Conservation (phyloP, 2,888 invertebrate species). For the Hypena proboscidalis region DNA sequence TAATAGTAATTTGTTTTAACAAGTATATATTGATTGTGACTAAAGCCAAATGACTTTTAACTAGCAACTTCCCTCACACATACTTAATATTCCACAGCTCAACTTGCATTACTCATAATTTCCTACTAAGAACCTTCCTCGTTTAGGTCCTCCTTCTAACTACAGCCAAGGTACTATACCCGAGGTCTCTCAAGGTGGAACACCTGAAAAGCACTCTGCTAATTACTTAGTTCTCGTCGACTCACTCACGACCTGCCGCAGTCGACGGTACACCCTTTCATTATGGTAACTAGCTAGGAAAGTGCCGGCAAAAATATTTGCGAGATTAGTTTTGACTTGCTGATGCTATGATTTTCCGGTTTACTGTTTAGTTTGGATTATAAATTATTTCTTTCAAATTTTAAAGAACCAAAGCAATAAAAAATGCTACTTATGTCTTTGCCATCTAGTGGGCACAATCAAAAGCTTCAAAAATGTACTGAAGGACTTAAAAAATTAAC, state of each 20-base stretch:
- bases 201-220: slow-evolving; percentile 28
- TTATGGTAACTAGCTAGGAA: slow-evolving; percentile 38
- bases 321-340: slow-evolving; percentile 2
- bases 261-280: slow-evolving; percentile 35
- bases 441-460: no score
- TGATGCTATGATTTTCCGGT: neutral
- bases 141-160: slow-evolving; percentile 6
- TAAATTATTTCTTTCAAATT: no score
- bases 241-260: slow-evolving; percentile 40
- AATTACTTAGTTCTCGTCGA: slow-evolving; percentile 33
- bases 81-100: neutral
- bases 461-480: no score
- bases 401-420: no score
- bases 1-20: no score
- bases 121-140: slow-evolving; percentile 15
- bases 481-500: no score
- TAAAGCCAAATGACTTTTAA: no score
- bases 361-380: no score
- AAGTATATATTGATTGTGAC: no score
- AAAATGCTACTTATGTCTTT: no score
- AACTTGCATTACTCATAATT: slow-evolving; percentile 24
- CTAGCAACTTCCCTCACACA: neutral
- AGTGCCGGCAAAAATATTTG: slow-evolving; percentile 25
- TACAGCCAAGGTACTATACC: no score
- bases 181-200: slow-evolving; percentile 11